Base-by-base conservation (phyloP, 2,113 vertebrate genomes). In the Tiliqua scincoides region DNA sequence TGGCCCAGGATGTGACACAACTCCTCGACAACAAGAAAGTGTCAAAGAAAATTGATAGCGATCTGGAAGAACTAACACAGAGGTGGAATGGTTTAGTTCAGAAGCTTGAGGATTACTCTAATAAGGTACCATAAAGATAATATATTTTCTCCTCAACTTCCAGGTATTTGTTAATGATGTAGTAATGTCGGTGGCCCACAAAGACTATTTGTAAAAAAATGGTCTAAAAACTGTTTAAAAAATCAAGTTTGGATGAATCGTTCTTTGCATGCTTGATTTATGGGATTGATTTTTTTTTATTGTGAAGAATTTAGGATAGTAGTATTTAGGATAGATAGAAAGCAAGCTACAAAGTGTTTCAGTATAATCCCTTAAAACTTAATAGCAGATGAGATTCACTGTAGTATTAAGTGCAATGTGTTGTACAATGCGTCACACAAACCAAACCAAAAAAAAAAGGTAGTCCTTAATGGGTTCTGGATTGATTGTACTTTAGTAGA, bases 51-150 rank as follows among this genome's bases (percentile, higher is more conserved):
- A 98, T 99, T 0, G 97, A 97, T 78, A 92, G 89, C 1, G 97
- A 98, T 92, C 96, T 97, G 2, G 98, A 99, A 86, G 97, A 98
- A 52, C 93, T 99, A 85, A 97, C 98, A 23, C 98, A 98, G 93
- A 95, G 97, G 81, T 99, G 99, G 99, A 98, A 99, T 95, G 97
- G 96, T 90, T 95, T 99, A 94, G 98, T 99, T 83, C 99, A 99
- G 96, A 98, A 96, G 90, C 96, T 99, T 63, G 98, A 99, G 91
- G 98, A 99, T 93, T 98, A 94, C 91, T 99, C 98, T 78, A 98
- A 98, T 79, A 98, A 99, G 98, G 99, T 99, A 86, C 76, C 71
- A 90, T 73, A 84, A 52, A 30, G 83, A 78, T 6, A 5, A 30
- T 84, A 82, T 37, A 1, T 62, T 77, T n/a, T 5, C 30, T 76